Evolutionary conservation across 1,140 invertebrate species (phyloP), one percentile per base, ranked within the genome.

Genomic region (Thalassaphorura encarpata): DNA sequence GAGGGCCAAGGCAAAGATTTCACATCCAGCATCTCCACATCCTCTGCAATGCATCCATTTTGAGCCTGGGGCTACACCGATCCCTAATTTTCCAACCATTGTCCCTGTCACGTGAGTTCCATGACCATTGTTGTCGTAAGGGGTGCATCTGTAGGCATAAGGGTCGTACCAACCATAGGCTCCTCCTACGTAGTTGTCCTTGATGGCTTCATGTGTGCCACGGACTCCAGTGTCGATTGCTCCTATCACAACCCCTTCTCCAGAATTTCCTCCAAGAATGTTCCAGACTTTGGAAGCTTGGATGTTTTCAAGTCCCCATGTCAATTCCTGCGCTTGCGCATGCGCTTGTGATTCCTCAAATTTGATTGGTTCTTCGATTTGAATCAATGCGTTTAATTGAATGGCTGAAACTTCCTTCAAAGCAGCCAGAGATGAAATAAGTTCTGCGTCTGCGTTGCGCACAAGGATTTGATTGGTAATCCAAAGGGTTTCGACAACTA

Each of bases 161-260:
- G 48, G 48, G 18, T 47, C 45, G 26, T 23, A 47, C 45, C 45
- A 47, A 18, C 45, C 45, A 18, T 47, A 47, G 6, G 8, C 26
- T 28, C 27, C 26, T 5, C 11, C 6, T n/a, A n/a, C n/a, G 24
- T 31, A 50, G n/a, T 28, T 50, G n/a, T 16, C 5, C 4, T 5
- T 18, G 13, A 50, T 6, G 4, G 48, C 27, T 36, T 50, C 26
- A 21, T 50, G 48, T 18, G 24, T 28, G n/a, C 13, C 16, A 16
- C 24, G 15, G 3, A 50, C 48, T 29, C 48, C 48, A 36, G 19
- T 47, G 26, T 47, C 45, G 18, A 47, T 27, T 13, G 8, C 23
- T 4, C 21, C 19, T 13, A 47, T 24, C 11, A 47, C 19, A 4
- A 47, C 26, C 11, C 45, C 45, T 24, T 47, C 45, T 11, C 45